Evolutionary conservation across 2,113 vertebrate species (phyloP), one percentile per base, ranked within the genome.

Genomic region (Caloenas nicobarica): DNA sequence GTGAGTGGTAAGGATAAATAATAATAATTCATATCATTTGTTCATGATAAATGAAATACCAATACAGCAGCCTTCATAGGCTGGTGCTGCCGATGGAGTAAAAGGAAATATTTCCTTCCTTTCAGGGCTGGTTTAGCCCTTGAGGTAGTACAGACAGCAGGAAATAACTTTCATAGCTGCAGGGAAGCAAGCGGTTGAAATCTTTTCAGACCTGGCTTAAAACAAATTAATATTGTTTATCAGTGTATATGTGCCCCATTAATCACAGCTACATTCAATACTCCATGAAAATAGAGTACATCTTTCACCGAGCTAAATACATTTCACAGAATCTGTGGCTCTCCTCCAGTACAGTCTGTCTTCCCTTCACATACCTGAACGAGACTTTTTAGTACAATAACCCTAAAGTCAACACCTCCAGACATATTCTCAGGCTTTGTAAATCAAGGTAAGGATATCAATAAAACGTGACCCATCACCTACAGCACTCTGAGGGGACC

Each of bases 221-320:
- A 96, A 83, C 94, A 96, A 93, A 95, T 96, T 89, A 94, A 91
- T 96, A 91, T 92, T 96, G 64, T 97, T 97, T 97, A 94, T 96
- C 93, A 93, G 95, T 89, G 83, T 66, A 42, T 93, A 51, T 61
- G 90, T 88, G 89, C 56, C 78, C 92, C 92, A 88, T 97, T 97
- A 95, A 96, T 98, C 97, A 95, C 57, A 77, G 92, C 85, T 72
- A 64, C 92, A 80, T 96, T 96, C 95, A 86, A 71, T 89, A 84
- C 85, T 91, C 86, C 31, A 6, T 78, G 95, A 91, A 91, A 92
- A 86, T 60, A 92, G 93, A 94, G 61, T 48, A 94, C 91, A 86
- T 96, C 88, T 94, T 92, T 98, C 95, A 96, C 65, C 0, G 11
- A 64, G 70, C 93, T 86, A 77, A 97, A 91, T 76, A 86, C 61